Base-by-base conservation (phyloP, 2,888 invertebrate genomes). In the Orthosia gothica region DNA sequence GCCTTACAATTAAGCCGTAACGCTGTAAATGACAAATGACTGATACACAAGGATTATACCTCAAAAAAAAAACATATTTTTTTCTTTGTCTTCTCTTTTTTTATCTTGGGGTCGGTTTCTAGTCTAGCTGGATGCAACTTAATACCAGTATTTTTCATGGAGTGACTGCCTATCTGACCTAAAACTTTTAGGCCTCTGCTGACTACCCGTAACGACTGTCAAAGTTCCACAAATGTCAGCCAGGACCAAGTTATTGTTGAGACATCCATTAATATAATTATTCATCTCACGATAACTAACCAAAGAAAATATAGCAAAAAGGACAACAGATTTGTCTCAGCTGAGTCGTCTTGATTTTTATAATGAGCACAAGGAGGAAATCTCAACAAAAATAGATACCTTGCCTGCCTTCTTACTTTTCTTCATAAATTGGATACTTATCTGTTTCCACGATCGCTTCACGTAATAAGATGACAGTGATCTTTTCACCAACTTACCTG, bases 401-500 rank as follows among this genome's bases (percentile, higher is more conserved):
- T 32, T 50, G 40, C 15, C 18, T 32, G 26, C 20, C 32, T 55
- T 77, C 12, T 47, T 57, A 23, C 5, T 47, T 71, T 68, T 15
- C 9, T 59, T 45, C 26, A 52, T 13, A 59, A 80, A 76, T 80
- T 63, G 80, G 49, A 59, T 40, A 40, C 49, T 26, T 49, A 40
- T 59, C 26, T 45, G 49, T 61, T 65, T 61, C 18, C n/a, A 23
- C 62, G 23, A 18, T 9, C 40, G 40, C 40, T 40, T 40, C 40
- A 40, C 40, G 40, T 40, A 65, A 74, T 18, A 80, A 74, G 55
- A 49, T 20, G 81, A 80, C 61, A 74, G 45, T 74, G 74, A 74
- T 74, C n/a, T 40, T 63, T 54, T 59, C 73, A 32, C 49, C 58
- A 78, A 82, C 85, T 71, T 86, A 86, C 86, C 83, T 86, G 84